Percentiles rank a stretch among this genome's conserved stretches.
phyloP scores from a whole-genome alignment of 1,140 invertebrate species.

The Drosophila lacertosa region DNA sequence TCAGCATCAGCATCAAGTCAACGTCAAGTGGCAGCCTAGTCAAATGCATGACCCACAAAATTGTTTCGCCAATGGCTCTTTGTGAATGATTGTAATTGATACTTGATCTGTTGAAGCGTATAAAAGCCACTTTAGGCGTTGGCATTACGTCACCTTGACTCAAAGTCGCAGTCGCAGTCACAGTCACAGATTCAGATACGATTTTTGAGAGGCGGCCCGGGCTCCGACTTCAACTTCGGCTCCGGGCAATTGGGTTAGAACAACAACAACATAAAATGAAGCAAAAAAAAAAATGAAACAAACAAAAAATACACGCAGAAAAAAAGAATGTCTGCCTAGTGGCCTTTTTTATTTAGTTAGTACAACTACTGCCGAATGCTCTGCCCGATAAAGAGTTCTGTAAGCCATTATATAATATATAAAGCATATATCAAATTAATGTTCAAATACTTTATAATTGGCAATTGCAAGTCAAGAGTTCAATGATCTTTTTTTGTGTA shows the following conservation, averaged over 20 bases:
- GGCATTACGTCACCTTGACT: slow-evolving; percentile 77
- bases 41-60: slow-evolving; percentile 64
- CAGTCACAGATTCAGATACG: slow-evolving; percentile 37
- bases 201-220: slow-evolving; percentile 27
- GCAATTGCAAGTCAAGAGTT: slow-evolving; percentile 10
- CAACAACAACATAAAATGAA: slow-evolving; percentile 20
- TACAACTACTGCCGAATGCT: slow-evolving; percentile 21
- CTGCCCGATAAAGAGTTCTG: neutral
- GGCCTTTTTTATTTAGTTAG: slow-evolving; percentile 1
- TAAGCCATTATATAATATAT: neutral
- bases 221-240: slow-evolving; percentile 17
- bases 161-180: slow-evolving; percentile 39
- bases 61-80: slow-evolving; percentile 43
- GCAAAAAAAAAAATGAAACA: neutral
- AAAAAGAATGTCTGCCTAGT: slow-evolving; percentile 3
- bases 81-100: slow-evolving; percentile 73
- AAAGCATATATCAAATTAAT: neutral
- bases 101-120: slow-evolving; percentile 78
- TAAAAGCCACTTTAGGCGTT: slow-evolving; percentile 79
- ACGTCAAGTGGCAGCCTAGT: slow-evolving; percentile 1
- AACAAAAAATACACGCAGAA: neutral
- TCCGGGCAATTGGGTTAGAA: slow-evolving; percentile 39
- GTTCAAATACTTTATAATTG: neutral
- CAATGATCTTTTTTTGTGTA: slow-evolving; percentile 24
- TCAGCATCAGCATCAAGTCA: neutral